Evolutionary conservation across 2,888 invertebrate species (phyloP).

Genomic region (Minunthozetes semirufus): DNA sequence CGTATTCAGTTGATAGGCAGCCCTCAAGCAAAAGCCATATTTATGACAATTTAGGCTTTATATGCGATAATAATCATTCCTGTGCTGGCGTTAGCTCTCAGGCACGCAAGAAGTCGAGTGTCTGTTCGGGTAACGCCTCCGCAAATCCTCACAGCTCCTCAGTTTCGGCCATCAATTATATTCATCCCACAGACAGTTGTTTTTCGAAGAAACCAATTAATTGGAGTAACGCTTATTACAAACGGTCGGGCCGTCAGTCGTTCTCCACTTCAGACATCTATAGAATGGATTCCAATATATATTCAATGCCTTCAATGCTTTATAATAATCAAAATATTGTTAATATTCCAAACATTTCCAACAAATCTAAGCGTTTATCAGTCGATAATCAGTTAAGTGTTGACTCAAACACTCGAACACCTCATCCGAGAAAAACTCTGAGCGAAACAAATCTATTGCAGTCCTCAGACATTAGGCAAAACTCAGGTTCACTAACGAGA

Average conservation of each 20-base stretch:
- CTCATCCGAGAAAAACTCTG: slow-evolving; percentile 26
- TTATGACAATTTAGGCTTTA: slow-evolving; percentile 12
- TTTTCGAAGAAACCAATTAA: slow-evolving; percentile 2
- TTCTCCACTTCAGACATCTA: slow-evolving; percentile 28
- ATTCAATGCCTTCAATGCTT: slow-evolving; percentile 17
- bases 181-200: not conserved
- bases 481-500: slow-evolving; percentile 17
- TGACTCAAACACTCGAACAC: not conserved
- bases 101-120: not conserved
- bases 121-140: slow-evolving; percentile 1
- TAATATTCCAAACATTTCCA: not conserved
- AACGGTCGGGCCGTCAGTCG: slow-evolving; percentile 31
- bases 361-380: slow-evolving; percentile 4
- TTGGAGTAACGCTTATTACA: slow-evolving; percentile 13
- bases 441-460: slow-evolving; percentile 32
- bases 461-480: not conserved
- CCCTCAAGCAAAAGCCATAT: not conserved
- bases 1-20: slow-evolving; percentile 7
- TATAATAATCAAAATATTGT: not conserved
- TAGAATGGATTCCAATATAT: slow-evolving; percentile 28
- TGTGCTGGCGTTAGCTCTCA: not conserved
- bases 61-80: slow-evolving; percentile 6
- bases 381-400: not conserved
- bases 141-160: not conserved
- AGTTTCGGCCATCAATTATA: slow-evolving; percentile 21